Base-by-base conservation (phyloP, 1,140 invertebrate genomes). In the Nephotettix cincticeps region DNA sequence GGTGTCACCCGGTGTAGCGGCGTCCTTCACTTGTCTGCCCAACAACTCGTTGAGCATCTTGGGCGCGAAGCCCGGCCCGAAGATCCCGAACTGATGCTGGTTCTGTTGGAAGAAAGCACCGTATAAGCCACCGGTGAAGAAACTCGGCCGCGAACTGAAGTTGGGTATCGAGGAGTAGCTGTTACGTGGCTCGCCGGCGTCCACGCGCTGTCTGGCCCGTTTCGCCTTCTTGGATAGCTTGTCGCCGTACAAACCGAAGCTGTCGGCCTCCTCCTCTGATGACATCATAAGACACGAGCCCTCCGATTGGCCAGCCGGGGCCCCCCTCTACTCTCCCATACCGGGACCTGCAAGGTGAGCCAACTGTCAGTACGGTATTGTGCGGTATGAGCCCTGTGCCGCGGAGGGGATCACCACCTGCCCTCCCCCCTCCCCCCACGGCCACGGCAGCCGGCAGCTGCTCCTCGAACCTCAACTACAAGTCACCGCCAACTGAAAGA, bases 171-270 rank as follows among this genome's bases (percentile, higher is more conserved):
- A 92, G 76, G 92, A 93, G 86, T 95, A 95, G 81, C 90, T 92
- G 88, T 95, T 95, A 84, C 93, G 89, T 82, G 93, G 93, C 87
- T 95, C 93, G 79, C 93, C 93, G 86, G 93, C 93, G 90, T 95
- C 93, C 85, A 95, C 93, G 86, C 93, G 90, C 88, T 95, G 93
- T 90, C 93, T 90, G 85, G 91, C 91, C 86, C 92, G 89, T 86
- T 93, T 93, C 84, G 86, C 84, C 88, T 94, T 95, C 88, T 93
- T 92, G 86, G 92, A 86, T 84, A 93, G 90, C 85, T 88, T 90
- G 89, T 91, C 91, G 89, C 89, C 91, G 87, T 91, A 93, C 90
- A 93, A 90, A 87, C 90, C 91, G 88, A 91, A 92, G 87, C 88
- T 89, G 84, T 90, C 89, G 85, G 90, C 90, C 87, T 93, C 92